Evolutionary conservation across 2,113 vertebrate species (phyloP).

Genomic region (Tragelaphus scriptus): DNA sequence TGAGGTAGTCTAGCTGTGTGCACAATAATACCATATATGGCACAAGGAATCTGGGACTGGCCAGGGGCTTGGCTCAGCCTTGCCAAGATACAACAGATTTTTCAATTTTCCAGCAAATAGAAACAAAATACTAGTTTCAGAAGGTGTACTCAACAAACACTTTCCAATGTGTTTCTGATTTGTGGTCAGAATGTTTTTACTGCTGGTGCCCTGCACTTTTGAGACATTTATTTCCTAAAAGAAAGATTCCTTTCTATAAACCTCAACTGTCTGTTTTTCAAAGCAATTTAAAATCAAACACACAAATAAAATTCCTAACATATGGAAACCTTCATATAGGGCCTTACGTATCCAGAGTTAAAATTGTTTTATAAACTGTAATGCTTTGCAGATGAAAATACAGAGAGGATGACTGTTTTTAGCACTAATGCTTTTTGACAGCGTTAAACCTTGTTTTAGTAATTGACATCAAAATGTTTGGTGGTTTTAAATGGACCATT

Average conservation of each 20-base stretch:
- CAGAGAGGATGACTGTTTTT: constrained; percentile 78
- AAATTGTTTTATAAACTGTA: constrained; percentile 94
- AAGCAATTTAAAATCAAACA: constrained; percentile 91
- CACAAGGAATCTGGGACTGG: constrained; percentile 73
- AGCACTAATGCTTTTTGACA: constrained; percentile 83
- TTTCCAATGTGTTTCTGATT: constrained; percentile 85
- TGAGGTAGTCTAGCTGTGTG: constrained; percentile 44
- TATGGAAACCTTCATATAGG: constrained; percentile 92
- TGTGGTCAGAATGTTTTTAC: constrained; percentile 91
- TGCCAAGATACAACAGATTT: constrained; percentile 86
- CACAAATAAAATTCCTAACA: constrained; percentile 90
- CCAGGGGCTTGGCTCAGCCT: constrained; percentile 69
- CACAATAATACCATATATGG: constrained; percentile 64
- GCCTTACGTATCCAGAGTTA: constrained; percentile 88
- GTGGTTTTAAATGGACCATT: constrained; percentile 82
- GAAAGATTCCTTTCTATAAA: constrained; percentile 86
- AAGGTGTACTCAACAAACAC: constrained; percentile 76
- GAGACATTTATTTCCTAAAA: constrained; percentile 85
- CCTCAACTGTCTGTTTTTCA: constrained; percentile 92
- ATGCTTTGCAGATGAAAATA: constrained; percentile 92
- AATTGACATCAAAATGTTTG: constrained; percentile 86
- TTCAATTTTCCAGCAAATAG: constrained; percentile 83
- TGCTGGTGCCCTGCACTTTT: constrained; percentile 83
- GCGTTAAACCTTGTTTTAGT: constrained; percentile 84
- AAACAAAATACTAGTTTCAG: constrained; percentile 83